Conservation (phyloP, 2,888 invertebrate species). For the Pterobdella sp. region DNA sequence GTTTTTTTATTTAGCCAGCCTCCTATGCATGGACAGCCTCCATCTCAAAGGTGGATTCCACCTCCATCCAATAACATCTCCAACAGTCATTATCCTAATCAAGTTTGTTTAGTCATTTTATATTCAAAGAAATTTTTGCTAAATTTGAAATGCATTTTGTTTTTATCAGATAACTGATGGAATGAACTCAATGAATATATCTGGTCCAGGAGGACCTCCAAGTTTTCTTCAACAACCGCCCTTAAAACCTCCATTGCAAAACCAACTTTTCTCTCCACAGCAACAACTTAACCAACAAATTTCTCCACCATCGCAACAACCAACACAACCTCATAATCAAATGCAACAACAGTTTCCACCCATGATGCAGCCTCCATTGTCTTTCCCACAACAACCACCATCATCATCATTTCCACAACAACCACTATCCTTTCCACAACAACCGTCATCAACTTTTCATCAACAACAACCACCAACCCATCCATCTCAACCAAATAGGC, state of each 20-base stretch:
- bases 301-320: neutral
- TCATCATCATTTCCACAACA: slow-evolving; percentile 1
- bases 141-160: neutral
- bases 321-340: neutral
- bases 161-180: slow-evolving; percentile 20
- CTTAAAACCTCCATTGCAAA: neutral
- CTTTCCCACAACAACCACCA: neutral
- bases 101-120: slow-evolving; percentile 2
- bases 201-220: slow-evolving; percentile 20
- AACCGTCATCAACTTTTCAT: neutral
- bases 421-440: neutral
- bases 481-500: neutral
- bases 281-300: neutral
- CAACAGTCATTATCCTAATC: slow-evolving; percentile 3
- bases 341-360: slow-evolving; percentile 15
- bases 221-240: neutral
- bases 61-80: neutral
- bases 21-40: slow-evolving; percentile 6
- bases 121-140: neutral
- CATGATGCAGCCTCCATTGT: slow-evolving; percentile 8
- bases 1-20: slow-evolving; percentile 1
- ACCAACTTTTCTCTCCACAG: neutral
- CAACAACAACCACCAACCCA: slow-evolving; percentile 6
- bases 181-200: slow-evolving; percentile 31
- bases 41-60: neutral